Conservation (phyloP, 30 jellyfish, hydroid and myxozoan genomes). For the Chironex yamaguchii region DNA sequence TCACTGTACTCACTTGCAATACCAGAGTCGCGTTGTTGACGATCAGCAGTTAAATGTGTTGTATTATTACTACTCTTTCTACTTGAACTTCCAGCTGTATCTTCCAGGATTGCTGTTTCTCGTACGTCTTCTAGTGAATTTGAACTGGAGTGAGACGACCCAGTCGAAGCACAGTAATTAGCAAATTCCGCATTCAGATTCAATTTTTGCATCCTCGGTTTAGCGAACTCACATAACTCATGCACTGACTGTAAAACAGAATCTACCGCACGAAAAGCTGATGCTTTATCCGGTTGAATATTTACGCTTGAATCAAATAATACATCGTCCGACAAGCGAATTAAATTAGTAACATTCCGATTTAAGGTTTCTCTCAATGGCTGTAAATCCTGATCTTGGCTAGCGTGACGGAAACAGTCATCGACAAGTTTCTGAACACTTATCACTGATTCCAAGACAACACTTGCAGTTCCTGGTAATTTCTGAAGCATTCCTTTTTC, state of each 20-base stretch:
- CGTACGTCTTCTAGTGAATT: constrained; percentile 87
- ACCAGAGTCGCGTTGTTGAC: constrained; percentile 74
- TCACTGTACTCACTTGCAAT: constrained; percentile 77
- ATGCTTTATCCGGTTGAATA: constrained; percentile 80
- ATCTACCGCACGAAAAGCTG: constrained; percentile 95
- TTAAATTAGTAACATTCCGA: constrained; percentile 86
- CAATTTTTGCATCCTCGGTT: constrained; percentile 86
- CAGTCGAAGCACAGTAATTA: constrained; percentile 72
- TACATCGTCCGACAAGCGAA: constrained; percentile 95
- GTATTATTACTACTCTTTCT: constrained; percentile 46
- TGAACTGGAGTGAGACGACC: constrained; percentile 82
- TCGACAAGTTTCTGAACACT: constrained; percentile 83
- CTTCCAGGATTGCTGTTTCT: constrained; percentile 75
- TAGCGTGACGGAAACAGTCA: constrained; percentile 74
- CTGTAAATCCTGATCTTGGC: constrained; percentile 72
- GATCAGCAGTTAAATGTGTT: constrained; percentile 3
- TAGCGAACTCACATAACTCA: constrained; percentile 81
- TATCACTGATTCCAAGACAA: constrained; percentile 89
- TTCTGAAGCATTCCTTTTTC: constrained; percentile 87
- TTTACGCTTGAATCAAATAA: constrained; percentile 89
- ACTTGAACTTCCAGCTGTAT: constrained; percentile 42
- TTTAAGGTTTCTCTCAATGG: constrained; percentile 85
- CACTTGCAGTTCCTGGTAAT: constrained; percentile 99
- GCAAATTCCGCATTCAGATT: constrained; percentile 88
- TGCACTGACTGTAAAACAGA: constrained; percentile 81